Conservation (phyloP, 2,888 invertebrate genomes). For the Polydrusus cervinus region DNA sequence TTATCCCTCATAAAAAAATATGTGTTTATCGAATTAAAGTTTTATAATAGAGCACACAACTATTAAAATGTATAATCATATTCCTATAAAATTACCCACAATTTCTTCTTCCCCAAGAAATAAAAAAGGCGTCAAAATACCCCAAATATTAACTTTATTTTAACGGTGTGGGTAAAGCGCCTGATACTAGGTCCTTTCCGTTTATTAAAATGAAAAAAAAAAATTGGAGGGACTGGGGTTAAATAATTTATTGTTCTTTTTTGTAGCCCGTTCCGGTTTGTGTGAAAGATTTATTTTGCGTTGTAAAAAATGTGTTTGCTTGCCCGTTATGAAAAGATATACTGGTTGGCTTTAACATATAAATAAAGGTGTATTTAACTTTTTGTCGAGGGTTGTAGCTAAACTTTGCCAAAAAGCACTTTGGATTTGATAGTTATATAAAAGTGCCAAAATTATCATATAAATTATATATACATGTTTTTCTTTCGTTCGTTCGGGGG, state of each 20-base stretch:
- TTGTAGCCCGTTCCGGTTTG: slow-evolving; percentile 38
- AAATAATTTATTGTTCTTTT: slow-evolving; percentile 42
- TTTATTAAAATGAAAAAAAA: slow-evolving; percentile 38
- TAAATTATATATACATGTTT: too few relatives aligned
- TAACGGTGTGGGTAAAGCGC: slow-evolving; percentile 23
- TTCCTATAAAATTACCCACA: background rate
- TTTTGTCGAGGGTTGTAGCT: background rate
- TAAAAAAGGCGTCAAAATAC: slow-evolving; percentile 24
- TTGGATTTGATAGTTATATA: too few relatives aligned
- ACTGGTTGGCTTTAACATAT: slow-evolving; percentile 6
- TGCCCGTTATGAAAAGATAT: slow-evolving; percentile 17
- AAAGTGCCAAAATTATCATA: too few relatives aligned
- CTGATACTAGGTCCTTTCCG: slow-evolving; percentile 36
- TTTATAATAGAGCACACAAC: too few relatives aligned
- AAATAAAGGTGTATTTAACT: background rate
- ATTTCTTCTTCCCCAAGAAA: background rate
- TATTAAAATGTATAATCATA: background rate
- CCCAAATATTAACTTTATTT: slow-evolving; percentile 38
- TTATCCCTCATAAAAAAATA: too few relatives aligned
- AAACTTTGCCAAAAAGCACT: too few relatives aligned
- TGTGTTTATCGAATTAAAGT: too few relatives aligned
- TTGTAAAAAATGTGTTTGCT: slow-evolving; percentile 26
- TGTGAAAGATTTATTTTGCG: slow-evolving; percentile 35
- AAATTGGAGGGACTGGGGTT: slow-evolving; percentile 26
- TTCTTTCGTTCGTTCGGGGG: too few relatives aligned